These are phyloP conservation scores for Thymallus thymallus DNA, from an alignment of 2,113 vertebrate species.

Conservation along the genomic window DNA sequence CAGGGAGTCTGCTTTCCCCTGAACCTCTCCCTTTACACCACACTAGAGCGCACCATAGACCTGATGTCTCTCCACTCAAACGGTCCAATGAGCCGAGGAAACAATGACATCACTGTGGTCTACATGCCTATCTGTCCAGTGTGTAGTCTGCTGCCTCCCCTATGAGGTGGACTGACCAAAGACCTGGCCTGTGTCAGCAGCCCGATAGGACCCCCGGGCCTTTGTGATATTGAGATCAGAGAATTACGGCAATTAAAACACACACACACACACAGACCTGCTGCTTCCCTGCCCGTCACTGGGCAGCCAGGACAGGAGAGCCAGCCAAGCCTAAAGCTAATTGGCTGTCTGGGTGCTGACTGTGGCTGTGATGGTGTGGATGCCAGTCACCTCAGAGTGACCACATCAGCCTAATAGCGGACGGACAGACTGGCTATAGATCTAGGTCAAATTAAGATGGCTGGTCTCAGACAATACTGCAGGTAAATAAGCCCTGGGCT, in stretches of 20 bases:
- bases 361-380: constrained; percentile 23
- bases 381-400: too few relatives aligned
- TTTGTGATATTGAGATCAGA: constrained; percentile 39
- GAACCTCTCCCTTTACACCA: too few relatives aligned
- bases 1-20: too few relatives aligned
- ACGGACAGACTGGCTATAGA: too few relatives aligned
- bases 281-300: constrained; percentile 6
- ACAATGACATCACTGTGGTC: neutral
- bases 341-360: constrained; percentile 36
- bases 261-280: neutral
- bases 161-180: constrained; percentile 30
- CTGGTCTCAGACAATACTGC: too few relatives aligned
- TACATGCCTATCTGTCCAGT: constrained; percentile 8
- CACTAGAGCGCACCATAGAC: too few relatives aligned
- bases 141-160: constrained; percentile 26
- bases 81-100: neutral
- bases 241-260: constrained; percentile 49
- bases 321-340: constrained; percentile 35
- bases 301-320: constrained; percentile 2
- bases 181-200: constrained; percentile 19
- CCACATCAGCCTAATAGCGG: too few relatives aligned
- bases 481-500: too few relatives aligned
- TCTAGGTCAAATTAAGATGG: too few relatives aligned
- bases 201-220: neutral
- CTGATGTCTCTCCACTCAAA: too few relatives aligned